phyloP scores from a whole-genome alignment of 2,888 invertebrate species.

The Pammene aurita region DNA sequence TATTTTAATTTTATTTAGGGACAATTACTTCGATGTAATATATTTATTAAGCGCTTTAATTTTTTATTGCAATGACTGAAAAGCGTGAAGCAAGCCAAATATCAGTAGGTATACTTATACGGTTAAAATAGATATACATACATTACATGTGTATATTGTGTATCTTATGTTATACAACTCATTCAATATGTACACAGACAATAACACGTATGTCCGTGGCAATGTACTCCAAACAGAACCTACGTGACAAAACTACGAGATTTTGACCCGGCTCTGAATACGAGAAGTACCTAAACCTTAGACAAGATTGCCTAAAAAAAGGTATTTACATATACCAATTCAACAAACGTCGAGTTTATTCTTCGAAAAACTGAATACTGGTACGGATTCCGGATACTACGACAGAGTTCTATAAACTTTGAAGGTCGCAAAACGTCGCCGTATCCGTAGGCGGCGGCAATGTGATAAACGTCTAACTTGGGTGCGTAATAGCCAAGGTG shows the following conservation, averaged over 20 bases:
- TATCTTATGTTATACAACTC: slow-evolving; percentile 10
- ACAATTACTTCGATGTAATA: neutral
- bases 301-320: neutral
- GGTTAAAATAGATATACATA: too few species aligned
- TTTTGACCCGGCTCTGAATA: neutral
- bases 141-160: slow-evolving; percentile 1
- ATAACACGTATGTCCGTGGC: slow-evolving; percentile 28
- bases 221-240: slow-evolving; percentile 24
- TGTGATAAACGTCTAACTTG: too few species aligned
- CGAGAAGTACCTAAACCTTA: slow-evolving; percentile 1
- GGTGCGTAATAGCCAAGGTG: too few species aligned
- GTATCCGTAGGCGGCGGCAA: too few species aligned
- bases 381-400: too few species aligned
- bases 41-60: slow-evolving; percentile 6
- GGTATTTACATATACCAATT: neutral
- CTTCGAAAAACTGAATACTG: too few species aligned
- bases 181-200: slow-evolving; percentile 34
- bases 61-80: slow-evolving; percentile 15
- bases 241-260: slow-evolving; percentile 33
- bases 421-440: too few species aligned
- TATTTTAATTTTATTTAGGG: neutral
- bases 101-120: neutral
- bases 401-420: too few species aligned
- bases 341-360: neutral
- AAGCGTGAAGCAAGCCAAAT: slow-evolving; percentile 5